Evolutionary conservation across 1,140 invertebrate genomes (phyloP).

Genomic region (Drosophila nikananu): DNA sequence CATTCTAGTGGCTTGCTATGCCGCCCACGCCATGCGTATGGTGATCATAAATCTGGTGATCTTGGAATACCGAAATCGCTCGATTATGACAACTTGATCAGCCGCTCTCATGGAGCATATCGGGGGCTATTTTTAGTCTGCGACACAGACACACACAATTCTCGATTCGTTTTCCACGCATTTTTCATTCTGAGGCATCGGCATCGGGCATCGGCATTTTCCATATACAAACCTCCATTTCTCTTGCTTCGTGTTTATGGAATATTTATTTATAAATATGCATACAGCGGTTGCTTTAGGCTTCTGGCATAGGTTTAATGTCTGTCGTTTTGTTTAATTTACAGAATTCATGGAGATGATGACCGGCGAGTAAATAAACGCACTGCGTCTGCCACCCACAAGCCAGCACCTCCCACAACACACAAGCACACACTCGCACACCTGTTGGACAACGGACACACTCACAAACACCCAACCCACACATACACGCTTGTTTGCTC

Average conservation of each 20-base stretch:
- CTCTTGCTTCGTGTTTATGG: slow-evolving; percentile 38
- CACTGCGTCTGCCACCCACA: slow-evolving; percentile 51
- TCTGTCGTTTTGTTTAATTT: slow-evolving; percentile 69
- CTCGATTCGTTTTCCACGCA: slow-evolving; percentile 38
- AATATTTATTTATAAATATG: slow-evolving; percentile 65
- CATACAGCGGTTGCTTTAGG: slow-evolving; percentile 53
- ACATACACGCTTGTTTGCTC: slow-evolving; percentile 63
- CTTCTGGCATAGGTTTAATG: slow-evolving; percentile 52
- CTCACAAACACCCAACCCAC: slow-evolving; percentile 21
- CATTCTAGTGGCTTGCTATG: slow-evolving; percentile 68
- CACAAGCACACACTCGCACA: slow-evolving; percentile 26
- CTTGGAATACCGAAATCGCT: slow-evolving; percentile 60
- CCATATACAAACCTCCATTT: slow-evolving; percentile 29
- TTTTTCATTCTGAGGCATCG: slow-evolving; percentile 21
- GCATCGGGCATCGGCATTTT: slow-evolving; percentile 6
- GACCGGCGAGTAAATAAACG: slow-evolving; percentile 82
- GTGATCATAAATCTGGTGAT: slow-evolving; percentile 69
- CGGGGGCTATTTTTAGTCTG: slow-evolving; percentile 62
- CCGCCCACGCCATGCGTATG: slow-evolving; percentile 21
- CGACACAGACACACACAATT: slow-evolving; percentile 38
- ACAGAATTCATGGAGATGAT: slow-evolving; percentile 85
- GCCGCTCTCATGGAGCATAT: slow-evolving; percentile 71
- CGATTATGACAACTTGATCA: slow-evolving; percentile 78
- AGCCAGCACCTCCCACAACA: slow-evolving; percentile 24
- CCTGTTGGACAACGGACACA: slow-evolving; percentile 19